A percentile compares a stretch with the other conserved stretches of the same genome.
These are phyloP conservation scores for Drosophila asahinai DNA, from an alignment of 1,140 invertebrate species.

Conservation along the genomic window DNA sequence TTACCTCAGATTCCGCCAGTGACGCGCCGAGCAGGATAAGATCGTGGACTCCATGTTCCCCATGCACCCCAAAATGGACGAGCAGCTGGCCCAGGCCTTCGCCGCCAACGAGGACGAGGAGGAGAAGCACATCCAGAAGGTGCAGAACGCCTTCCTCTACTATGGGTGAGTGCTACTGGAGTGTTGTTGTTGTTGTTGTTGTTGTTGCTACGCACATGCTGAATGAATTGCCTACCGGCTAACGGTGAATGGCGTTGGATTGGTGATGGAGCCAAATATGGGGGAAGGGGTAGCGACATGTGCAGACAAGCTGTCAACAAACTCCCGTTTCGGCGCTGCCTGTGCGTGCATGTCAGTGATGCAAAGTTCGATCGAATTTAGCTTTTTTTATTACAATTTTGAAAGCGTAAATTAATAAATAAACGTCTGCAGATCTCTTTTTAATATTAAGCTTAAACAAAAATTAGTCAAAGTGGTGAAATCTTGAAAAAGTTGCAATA, in stretches of 20 bases:
- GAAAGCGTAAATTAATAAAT: too few species aligned
- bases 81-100: constrained; percentile 57
- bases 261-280: neutral
- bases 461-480: too few species aligned
- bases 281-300: constrained; percentile 9
- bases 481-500: too few species aligned
- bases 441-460: too few species aligned
- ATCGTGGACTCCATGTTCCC: constrained; percentile 58
- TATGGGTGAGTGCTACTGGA: constrained; percentile 54
- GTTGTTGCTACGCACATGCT: constrained; percentile 36
- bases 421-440: too few species aligned
- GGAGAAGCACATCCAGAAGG: constrained; percentile 66
- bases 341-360: constrained; percentile 8
- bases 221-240: constrained; percentile 21
- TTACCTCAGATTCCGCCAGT: neutral
- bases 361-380: neutral
- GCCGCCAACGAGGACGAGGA: constrained; percentile 69
- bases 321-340: constrained; percentile 7
- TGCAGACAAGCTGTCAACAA: constrained; percentile 41
- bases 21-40: constrained; percentile 21
- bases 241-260: constrained; percentile 10
- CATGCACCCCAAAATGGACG: constrained; percentile 69
- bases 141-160: constrained; percentile 73
- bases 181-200: constrained; percentile 5
- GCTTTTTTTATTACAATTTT: neutral